phyloP scores from a whole-genome alignment of 2,113 vertebrate species.

The Nycticryphes semicollaris region DNA sequence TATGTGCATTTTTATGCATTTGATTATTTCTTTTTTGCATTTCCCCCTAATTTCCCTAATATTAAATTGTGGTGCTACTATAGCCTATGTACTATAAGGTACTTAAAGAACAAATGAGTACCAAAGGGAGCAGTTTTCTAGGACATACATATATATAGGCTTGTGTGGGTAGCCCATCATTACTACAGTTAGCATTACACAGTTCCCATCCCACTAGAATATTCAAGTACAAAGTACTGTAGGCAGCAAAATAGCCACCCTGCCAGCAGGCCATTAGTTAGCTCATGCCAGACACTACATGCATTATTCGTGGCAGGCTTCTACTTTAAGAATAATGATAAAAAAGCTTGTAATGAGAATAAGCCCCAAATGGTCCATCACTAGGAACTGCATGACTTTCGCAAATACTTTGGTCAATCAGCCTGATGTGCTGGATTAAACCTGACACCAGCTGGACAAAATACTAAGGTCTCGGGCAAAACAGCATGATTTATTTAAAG shows the following conservation, averaged over 20 bases:
- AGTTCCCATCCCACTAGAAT: conserved; percentile 14
- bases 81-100: not conserved
- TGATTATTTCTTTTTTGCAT: not conserved
- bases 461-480: not conserved
- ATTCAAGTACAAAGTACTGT: conserved; percentile 8
- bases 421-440: conserved; percentile 54
- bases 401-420: conserved; percentile 21
- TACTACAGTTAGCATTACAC: not conserved
- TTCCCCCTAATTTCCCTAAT: not conserved
- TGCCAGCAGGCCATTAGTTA: conserved; percentile 58
- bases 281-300: conserved; percentile 69
- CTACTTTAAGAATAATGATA: conserved; percentile 73
- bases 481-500: not conserved
- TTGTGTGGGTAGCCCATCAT: not conserved
- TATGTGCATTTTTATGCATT: not conserved
- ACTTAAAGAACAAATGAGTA: conserved; percentile 1
- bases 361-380: conserved; percentile 43
- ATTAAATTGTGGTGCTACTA: not conserved
- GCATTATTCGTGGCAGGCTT: conserved; percentile 69
- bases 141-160: not conserved
- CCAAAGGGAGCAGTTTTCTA: not conserved
- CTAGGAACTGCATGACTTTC: conserved; percentile 41
- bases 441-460: not conserved
- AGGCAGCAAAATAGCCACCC: not conserved
- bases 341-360: conserved; percentile 67